Percentiles rank a stretch among this genome's conserved stretches.
Evolutionary conservation across 2,888 invertebrate genomes (phyloP).

Genomic region (Thyatira batis): DNA sequence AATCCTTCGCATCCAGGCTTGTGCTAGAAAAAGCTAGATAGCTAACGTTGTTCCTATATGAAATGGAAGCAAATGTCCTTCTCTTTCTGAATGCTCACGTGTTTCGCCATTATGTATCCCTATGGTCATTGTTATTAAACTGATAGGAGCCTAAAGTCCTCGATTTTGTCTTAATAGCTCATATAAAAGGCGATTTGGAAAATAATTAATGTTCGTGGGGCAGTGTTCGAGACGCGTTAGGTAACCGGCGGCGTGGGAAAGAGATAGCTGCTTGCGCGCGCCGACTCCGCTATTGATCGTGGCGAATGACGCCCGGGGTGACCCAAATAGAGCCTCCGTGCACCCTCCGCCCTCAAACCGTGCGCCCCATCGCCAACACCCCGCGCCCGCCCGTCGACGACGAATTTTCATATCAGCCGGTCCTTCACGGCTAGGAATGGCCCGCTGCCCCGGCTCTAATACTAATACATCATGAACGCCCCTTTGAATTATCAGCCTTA

Average conservation of each 20-base stretch:
- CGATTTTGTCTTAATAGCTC: conserved; percentile 51
- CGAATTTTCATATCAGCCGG: conserved; percentile 80
- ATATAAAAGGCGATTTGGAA: conserved; percentile 60
- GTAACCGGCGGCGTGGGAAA: conserved; percentile 69
- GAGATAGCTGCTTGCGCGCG: conserved; percentile 74
- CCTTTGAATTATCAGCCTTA: conserved; percentile 49
- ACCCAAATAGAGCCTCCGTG: conserved; percentile 81
- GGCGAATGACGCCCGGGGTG: conserved; percentile 81
- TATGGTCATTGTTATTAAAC: conserved; percentile 21
- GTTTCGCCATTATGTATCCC: conserved; percentile 10
- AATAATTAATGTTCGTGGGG: conserved; percentile 74
- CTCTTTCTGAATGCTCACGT: conserved; percentile 8
- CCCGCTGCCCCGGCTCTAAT: conserved; percentile 57
- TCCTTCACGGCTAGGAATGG: conserved; percentile 70
- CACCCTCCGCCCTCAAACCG: conserved; percentile 59
- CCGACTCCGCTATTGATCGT: conserved; percentile 76
- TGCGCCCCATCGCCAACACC: conserved; percentile 45
- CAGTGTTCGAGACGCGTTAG: conserved; percentile 75
- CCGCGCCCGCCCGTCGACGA: conserved; percentile 60
- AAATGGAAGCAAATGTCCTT: conserved; percentile 16
- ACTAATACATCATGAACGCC: conserved; percentile 59
- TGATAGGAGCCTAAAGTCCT: conserved; percentile 29
- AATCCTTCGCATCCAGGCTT: conserved; percentile 33
- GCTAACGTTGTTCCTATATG: conserved; percentile 17
- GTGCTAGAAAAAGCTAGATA: conserved; percentile 30